Conservation (phyloP, 2,888 invertebrate species). For the Drosophila conformis region DNA sequence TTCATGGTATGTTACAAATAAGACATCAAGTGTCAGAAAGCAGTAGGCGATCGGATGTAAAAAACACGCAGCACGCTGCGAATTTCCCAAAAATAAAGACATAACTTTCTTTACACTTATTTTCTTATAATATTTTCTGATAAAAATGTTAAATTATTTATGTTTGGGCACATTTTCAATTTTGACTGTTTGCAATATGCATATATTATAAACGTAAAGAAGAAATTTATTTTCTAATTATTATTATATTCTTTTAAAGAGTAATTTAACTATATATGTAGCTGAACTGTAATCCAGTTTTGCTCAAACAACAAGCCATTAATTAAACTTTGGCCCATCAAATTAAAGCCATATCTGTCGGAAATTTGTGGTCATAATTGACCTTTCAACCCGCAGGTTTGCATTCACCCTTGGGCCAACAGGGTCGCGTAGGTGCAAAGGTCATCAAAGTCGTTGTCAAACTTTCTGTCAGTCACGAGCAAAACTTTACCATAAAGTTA, state of each 20-base stretch:
- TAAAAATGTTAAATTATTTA: neutral
- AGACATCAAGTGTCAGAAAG: constrained; percentile 63
- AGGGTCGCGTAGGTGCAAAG: constrained; percentile 47
- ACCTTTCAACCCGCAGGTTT: constrained; percentile 34
- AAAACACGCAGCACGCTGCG: neutral
- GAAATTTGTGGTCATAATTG: constrained; percentile 46
- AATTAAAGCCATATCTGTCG: constrained; percentile 40
- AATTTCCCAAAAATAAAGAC: constrained; percentile 22
- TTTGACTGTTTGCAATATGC: neutral
- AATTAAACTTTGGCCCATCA: constrained; percentile 38
- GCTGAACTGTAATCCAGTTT: neutral
- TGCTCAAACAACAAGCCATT: neutral
- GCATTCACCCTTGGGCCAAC: constrained; percentile 44
- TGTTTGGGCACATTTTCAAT: neutral
- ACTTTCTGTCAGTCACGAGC: constrained; percentile 50
- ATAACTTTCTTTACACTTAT: neutral
- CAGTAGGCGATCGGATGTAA: constrained; percentile 1
- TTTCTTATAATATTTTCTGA: neutral
- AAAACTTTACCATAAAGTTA: constrained; percentile 72
- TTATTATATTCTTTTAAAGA: neutral
- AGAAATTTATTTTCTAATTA: neutral
- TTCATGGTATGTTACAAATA: constrained; percentile 49
- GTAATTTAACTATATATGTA: neutral
- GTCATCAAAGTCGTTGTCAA: constrained; percentile 50
- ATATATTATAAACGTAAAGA: neutral